Base-by-base conservation (phyloP, 1,140 invertebrate genomes). In the Macrotrachela quadricornifera region DNA sequence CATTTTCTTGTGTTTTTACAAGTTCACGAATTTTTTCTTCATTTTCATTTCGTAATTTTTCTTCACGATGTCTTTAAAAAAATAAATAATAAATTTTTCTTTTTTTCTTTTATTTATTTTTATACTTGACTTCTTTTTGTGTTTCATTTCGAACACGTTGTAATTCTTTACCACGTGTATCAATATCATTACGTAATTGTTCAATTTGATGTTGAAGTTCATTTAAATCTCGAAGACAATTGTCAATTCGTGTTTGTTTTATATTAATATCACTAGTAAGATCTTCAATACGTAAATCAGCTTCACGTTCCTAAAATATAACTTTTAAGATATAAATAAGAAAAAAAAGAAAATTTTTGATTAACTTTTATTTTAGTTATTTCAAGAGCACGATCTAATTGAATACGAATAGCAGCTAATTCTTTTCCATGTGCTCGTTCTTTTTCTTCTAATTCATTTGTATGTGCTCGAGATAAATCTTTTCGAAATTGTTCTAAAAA, bases 341-440 rank as follows among this genome's bases (percentile, higher is more conserved):
- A n/a, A n/a, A n/a, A n/a, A n/a, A n/a, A n/a, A n/a, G n/a, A n/a
- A n/a, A n/a, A n/a, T n/a, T n/a, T n/a, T n/a, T n/a, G n/a, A n/a
- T 30, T 8, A 30, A 30, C 61, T 66, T 68, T 54, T 65, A 64
- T 58, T 59, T 64, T 10, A 61, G 63, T 16, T 67, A 60, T 30
- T 56, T 68, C 65, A 30, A 68, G 55, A 46, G 65, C 61, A 53
- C 66, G 54, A 14, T 68, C 61, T 11, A 68, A 58, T 51, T 68
- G 64, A 58, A 68, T 59, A 44, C 64, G 59, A 15, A 63, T 64
- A 30, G 62, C 60, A 12, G 54, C 54, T 42, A 68, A 39, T 49
- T 66, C 61, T 21, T 57, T 37, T 15, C 56, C 42, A 51, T 65
- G 63, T 6, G 46, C 54, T 41, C 54, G 53, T 10, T 54, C 58